Conservation (phyloP, 2,888 invertebrate species). For the Amphipoea lucens region DNA sequence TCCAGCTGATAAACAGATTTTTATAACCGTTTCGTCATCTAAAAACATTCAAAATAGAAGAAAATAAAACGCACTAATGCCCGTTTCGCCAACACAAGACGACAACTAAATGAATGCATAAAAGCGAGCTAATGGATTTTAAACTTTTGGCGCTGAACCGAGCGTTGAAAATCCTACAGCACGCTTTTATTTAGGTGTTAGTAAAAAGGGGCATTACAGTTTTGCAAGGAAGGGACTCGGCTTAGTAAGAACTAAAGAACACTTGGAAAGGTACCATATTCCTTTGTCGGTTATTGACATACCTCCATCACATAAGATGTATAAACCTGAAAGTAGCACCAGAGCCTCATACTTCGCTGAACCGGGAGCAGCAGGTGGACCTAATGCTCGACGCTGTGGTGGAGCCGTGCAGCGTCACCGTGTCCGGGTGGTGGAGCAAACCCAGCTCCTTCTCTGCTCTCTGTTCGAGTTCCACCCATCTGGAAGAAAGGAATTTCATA, state of each 20-base stretch:
- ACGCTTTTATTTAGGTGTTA: neutral
- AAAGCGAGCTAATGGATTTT: neutral
- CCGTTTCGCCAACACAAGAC: neutral
- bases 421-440: slow-evolving; percentile 85
- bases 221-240: neutral
- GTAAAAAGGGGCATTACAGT: neutral
- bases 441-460: slow-evolving; percentile 90
- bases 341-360: slow-evolving; percentile 72
- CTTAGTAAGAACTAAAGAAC: neutral
- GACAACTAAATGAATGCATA: neutral
- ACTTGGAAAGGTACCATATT: neutral
- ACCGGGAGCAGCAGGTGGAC: slow-evolving; percentile 84
- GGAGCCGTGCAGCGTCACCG: slow-evolving; percentile 84
- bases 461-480: slow-evolving; percentile 91
- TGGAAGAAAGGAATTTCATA: slow-evolving; percentile 56
- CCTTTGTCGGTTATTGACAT: slow-evolving; percentile 17
- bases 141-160: neutral
- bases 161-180: neutral
- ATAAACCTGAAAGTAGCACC: slow-evolving; percentile 28
- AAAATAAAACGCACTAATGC: neutral
- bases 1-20: neutral
- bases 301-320: slow-evolving; percentile 11
- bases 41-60: neutral
- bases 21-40: neutral
- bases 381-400: slow-evolving; percentile 83